These are phyloP conservation scores for Hormaphis cornu DNA, from an alignment of 1,140 invertebrate species.

Conservation along the genomic window DNA sequence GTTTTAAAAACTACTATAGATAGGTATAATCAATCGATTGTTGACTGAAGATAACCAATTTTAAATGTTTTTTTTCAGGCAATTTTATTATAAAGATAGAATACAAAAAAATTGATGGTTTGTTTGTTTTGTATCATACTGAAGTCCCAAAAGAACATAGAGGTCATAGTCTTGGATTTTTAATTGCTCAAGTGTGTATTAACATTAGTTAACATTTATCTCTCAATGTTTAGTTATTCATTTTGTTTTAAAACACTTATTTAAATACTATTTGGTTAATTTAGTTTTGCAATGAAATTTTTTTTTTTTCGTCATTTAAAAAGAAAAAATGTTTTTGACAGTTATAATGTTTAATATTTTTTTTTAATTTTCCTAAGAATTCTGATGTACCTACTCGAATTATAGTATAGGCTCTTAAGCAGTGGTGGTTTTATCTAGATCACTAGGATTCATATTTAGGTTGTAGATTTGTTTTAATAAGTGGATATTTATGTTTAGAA, in stretches of 20 bases:
- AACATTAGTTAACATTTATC: too few relatives aligned
- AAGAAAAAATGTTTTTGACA: neutral
- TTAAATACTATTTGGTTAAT: neutral
- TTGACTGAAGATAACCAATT: neutral
- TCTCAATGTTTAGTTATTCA: neutral
- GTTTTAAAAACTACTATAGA: neutral
- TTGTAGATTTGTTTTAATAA: too few relatives aligned
- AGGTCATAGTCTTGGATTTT: neutral
- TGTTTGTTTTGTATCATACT: slow-evolving; percentile 40
- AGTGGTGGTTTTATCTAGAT: too few relatives aligned
- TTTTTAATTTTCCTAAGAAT: neutral
- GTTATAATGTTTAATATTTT: neutral
- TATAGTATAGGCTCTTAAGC: too few relatives aligned
- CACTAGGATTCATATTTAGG: too few relatives aligned
- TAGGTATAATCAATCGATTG: neutral
- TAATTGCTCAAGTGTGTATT: slow-evolving; percentile 10
- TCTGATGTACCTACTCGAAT: too few relatives aligned
- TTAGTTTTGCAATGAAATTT: neutral
- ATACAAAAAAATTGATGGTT: slow-evolving; percentile 7
- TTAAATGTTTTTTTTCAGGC: neutral
- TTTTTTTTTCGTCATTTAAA: neutral
- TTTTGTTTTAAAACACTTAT: neutral
- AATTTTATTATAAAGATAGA: slow-evolving; percentile 4
- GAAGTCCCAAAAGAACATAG: slow-evolving; percentile 39
- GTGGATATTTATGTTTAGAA: too few relatives aligned